Conservation (phyloP, 2,888 invertebrate species). For the Amphipyra tragopoginis region DNA sequence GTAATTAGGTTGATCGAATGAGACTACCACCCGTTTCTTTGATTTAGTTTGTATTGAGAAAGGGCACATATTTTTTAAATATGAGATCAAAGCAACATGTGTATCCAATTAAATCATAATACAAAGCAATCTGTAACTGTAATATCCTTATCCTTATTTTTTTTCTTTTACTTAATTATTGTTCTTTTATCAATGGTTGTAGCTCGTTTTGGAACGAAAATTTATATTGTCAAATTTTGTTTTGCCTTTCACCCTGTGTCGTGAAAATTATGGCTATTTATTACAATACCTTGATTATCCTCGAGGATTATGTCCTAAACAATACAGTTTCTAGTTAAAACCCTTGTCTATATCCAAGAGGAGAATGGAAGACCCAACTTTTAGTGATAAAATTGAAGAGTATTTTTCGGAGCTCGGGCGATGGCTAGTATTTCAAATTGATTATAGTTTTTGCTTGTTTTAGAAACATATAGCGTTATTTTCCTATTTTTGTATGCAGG, state of each 20-base stretch:
- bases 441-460: constrained; percentile 36
- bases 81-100: too few relatives aligned
- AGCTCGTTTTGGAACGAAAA: constrained; percentile 52
- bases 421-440: constrained; percentile 88
- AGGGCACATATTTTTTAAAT: too few relatives aligned
- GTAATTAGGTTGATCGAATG: too few relatives aligned
- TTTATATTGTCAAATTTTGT: constrained; percentile 66
- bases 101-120: too few relatives aligned
- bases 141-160: not conserved
- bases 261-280: constrained; percentile 61
- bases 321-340: constrained; percentile 53
- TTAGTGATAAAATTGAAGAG: constrained; percentile 92
- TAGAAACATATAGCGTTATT: constrained; percentile 11
- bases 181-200: not conserved
- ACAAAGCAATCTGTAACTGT: not conserved
- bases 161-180: not conserved
- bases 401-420: constrained; percentile 92
- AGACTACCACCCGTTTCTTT: too few relatives aligned
- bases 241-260: constrained; percentile 54
- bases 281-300: constrained; percentile 44
- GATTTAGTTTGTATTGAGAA: too few relatives aligned
- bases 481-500: constrained; percentile 82
- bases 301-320: constrained; percentile 49
- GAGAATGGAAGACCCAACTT: constrained; percentile 84
- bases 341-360: constrained; percentile 20